phyloP scores from a whole-genome alignment of 2,888 invertebrate species.

The Busseola fusca region DNA sequence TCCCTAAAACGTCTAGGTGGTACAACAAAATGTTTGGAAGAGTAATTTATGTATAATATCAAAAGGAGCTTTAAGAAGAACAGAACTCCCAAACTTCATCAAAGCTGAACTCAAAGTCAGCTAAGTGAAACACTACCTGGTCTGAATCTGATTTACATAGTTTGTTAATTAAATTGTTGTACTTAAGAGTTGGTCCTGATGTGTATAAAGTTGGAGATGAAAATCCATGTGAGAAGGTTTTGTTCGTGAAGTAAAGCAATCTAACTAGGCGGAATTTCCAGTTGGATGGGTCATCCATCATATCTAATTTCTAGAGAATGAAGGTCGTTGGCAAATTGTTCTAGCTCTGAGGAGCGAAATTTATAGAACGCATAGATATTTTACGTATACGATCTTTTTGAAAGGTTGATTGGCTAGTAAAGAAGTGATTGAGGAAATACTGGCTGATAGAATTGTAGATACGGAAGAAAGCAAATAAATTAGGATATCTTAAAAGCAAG shows the following conservation, averaged over 20 bases:
- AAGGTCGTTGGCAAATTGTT: constrained; percentile 41
- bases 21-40: constrained; percentile 27
- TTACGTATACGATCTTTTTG: background rate
- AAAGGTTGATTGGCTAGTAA: background rate
- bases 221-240: constrained; percentile 34
- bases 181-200: constrained; percentile 39
- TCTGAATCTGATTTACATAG: constrained; percentile 51
- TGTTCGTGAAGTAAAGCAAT: constrained; percentile 13
- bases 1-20: constrained; percentile 22
- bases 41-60: constrained; percentile 49
- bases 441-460: background rate
- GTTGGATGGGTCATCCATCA: constrained; percentile 40
- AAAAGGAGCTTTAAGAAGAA: constrained; percentile 52
- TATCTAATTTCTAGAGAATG: constrained; percentile 36
- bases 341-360: constrained; percentile 9
- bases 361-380: background rate
- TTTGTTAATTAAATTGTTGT: constrained; percentile 56
- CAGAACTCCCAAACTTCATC: constrained; percentile 48
- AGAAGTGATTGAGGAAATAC: background rate
- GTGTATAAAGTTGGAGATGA: constrained; percentile 28
- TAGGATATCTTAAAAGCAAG: background rate
- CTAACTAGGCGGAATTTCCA: constrained; percentile 37
- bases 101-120: constrained; percentile 45
- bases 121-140: constrained; percentile 52
- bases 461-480: background rate